Evolutionary conservation across 92 coral and sea anemone genomes (phyloP).

Genomic region (Epizoanthus illoricatus): DNA sequence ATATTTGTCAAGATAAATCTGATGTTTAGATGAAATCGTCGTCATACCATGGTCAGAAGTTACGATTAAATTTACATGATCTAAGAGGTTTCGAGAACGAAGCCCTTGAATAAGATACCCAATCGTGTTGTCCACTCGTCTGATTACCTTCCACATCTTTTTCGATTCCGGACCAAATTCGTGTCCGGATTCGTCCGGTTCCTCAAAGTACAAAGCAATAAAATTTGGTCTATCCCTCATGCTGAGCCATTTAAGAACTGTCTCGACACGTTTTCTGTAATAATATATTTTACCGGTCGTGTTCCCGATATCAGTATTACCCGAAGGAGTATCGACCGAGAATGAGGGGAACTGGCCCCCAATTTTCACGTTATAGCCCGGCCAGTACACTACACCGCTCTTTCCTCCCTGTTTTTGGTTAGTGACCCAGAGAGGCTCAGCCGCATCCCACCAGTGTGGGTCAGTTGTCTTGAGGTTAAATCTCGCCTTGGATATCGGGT

Average conservation of each 20-base stretch:
- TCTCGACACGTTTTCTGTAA: constrained; percentile 66
- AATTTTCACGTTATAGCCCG: constrained; percentile 75
- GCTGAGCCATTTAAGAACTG: constrained; percentile 68
- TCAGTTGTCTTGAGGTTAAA: constrained; percentile 70
- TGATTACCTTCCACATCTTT: constrained; percentile 56
- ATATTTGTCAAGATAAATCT: constrained; percentile 62
- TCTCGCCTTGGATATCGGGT: constrained; percentile 56
- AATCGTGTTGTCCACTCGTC: constrained; percentile 60
- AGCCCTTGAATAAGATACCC: constrained; percentile 70
- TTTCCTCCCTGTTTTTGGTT: constrained; percentile 79
- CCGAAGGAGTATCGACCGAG: constrained; percentile 54
- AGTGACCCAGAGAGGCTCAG: constrained; percentile 88
- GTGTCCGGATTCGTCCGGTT: constrained; percentile 83
- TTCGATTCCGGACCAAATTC: constrained; percentile 62
- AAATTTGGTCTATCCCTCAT: constrained; percentile 75
- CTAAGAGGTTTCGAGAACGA: constrained; percentile 41
- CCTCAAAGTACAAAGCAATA: constrained; percentile 84
- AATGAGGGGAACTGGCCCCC: constrained; percentile 57
- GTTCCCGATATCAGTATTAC: constrained; percentile 60
- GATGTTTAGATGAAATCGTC: constrained; percentile 62
- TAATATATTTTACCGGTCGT: constrained; percentile 64
- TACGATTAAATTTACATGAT: constrained; percentile 73
- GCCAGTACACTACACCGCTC: constrained; percentile 89
- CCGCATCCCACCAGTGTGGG: constrained; percentile 87
- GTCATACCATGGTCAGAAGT: constrained; percentile 94